Evolutionary conservation across 2,888 invertebrate genomes (phyloP).

Genomic region (Archips crataeganus): DNA sequence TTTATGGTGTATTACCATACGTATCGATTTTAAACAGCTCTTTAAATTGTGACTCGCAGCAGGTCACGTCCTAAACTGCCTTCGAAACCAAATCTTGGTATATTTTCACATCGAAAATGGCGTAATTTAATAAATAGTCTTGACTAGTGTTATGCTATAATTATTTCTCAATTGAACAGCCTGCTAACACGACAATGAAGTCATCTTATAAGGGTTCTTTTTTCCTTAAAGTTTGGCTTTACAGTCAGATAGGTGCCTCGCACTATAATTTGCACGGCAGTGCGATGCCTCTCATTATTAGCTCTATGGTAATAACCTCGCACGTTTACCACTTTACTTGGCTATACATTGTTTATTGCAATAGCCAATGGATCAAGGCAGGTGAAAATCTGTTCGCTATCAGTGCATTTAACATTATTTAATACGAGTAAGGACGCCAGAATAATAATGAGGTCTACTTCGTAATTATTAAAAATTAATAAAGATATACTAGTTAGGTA

Average conservation of each 20-base stretch:
- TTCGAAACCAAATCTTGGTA: neutral
- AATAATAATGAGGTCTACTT: no score
- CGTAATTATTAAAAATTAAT: no score
- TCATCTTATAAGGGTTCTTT: no score
- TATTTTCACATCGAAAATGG: neutral
- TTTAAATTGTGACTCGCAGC: conserved; percentile 20
- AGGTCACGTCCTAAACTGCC: conserved; percentile 15
- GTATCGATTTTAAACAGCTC: conserved; percentile 3
- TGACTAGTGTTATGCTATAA: neutral
- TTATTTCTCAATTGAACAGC: no score
- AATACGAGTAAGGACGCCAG: neutral
- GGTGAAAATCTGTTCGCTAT: neutral
- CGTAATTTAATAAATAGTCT: neutral
- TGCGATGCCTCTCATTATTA: no score
- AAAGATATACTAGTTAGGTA: no score
- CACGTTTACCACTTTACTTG: neutral
- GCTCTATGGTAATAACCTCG: neutral
- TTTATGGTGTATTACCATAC: conserved; percentile 9
- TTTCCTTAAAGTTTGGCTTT: no score
- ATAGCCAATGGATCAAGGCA: neutral
- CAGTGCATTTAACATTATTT: neutral
- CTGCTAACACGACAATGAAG: no score
- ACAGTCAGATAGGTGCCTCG: no score
- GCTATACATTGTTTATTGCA: neutral
- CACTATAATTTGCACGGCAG: no score